Base-by-base conservation (phyloP, 2,797 vertebrate genomes). In the Balearica regulorum region DNA sequence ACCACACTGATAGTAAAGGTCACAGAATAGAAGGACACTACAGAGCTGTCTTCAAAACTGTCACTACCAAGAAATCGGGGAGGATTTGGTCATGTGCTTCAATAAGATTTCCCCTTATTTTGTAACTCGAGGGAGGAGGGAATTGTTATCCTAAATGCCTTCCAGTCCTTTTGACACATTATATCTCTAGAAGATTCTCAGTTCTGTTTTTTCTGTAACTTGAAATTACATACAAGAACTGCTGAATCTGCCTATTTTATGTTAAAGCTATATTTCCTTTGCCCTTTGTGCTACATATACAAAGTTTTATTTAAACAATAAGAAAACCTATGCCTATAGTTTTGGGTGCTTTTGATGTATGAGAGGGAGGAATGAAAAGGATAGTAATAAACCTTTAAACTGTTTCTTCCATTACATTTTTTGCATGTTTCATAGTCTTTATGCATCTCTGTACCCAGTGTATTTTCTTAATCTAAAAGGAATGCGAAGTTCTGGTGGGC, bases 251-350 rank as follows among this genome's bases (percentile, higher is more conserved):
- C 25, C 7, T 48, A 0, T 44, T 89, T 60, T 26, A 11, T 46
- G 20, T 81, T 65, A 49, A 73, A 75, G 16, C n/a, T 83, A 0
- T 58, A 43, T 39, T 94, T 92, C 10, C 22, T 90, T 78, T 83
- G 46, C 4, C 71, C 8, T 11, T 69, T 22, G 15, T 76, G 8
- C 4, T 49, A 26, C 20, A 35, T 13, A n/a, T 26, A 19, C 3
- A 33, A 33, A 55, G 26, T 41, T 85, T 35, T 54, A 12, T 35
- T 68, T 37, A 21, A 93, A 68, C 77, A 77, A 15, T 9, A 39
- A 37, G n/a, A 35, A 9, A n/a, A 6, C 0, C 13, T 15, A 68
- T n/a, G 14, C 7, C 11, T 65, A 0, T 28, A 43, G 22, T 6
- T 41, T 49, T 68, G 24, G 13, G 3, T 0, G 1, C 18, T 37